A percentile compares a stretch with the other conserved stretches of the same genome.
Evolutionary conservation across 2,888 invertebrate genomes (phyloP).

Genomic region (Machimus rusticus): DNA sequence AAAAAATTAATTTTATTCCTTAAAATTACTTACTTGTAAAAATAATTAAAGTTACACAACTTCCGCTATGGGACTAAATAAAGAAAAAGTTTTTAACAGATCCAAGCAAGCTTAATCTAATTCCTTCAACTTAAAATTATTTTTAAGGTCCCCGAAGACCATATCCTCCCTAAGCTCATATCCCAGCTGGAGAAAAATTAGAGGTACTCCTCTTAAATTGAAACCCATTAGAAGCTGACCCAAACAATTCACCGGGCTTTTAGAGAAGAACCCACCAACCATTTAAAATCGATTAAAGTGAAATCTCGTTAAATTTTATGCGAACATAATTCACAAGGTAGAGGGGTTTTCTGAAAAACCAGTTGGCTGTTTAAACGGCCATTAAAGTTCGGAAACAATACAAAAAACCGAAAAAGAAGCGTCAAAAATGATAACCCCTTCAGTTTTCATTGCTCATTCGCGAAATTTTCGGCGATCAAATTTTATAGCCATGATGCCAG

Average conservation of each 20-base stretch:
- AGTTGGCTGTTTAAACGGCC: background rate
- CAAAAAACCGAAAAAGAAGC: background rate
- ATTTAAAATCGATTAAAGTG: background rate
- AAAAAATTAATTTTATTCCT: too few relatives aligned
- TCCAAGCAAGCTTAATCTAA: background rate
- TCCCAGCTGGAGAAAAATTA: background rate
- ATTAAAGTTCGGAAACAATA: background rate
- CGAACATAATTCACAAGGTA: background rate
- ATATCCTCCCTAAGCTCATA: background rate
- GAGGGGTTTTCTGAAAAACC: background rate
- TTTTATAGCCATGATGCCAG: background rate
- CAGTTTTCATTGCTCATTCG: background rate
- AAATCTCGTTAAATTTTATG: background rate
- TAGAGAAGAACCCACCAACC: background rate
- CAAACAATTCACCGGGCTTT: background rate
- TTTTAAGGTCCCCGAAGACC: background rate
- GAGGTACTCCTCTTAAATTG: background rate
- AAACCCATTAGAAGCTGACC: background rate
- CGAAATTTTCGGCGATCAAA: background rate
- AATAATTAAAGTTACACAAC: too few relatives aligned
- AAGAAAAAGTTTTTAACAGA: background rate
- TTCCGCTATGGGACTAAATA: background rate
- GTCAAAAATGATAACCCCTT: background rate
- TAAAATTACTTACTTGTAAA: too few relatives aligned
- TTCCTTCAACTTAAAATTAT: background rate